Evolutionary conservation across 2,797 vertebrate genomes (phyloP).

Genomic region (Gadopsis marmoratus): DNA sequence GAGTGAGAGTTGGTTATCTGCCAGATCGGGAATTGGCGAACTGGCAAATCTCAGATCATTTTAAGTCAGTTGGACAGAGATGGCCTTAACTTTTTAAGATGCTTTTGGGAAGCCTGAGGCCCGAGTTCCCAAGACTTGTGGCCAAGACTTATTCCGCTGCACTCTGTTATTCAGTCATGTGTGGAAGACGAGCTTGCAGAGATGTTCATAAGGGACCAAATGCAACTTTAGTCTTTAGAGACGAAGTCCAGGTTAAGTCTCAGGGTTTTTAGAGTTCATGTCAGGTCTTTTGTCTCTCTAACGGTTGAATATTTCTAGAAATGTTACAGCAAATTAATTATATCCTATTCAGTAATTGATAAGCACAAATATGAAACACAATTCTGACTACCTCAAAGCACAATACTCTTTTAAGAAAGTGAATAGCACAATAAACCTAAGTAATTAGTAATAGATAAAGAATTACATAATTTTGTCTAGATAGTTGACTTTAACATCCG

Average conservation of each 20-base stretch:
- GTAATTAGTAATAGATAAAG: neutral
- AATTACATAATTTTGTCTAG: neutral
- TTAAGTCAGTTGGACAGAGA: conserved; percentile 65
- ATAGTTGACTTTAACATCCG: no score
- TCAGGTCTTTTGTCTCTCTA: neutral
- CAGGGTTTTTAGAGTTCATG: conserved; percentile 14
- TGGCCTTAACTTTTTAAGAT: conserved; percentile 63
- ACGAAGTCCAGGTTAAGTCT: conserved; percentile 8
- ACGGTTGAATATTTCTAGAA: neutral
- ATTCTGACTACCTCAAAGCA: neutral
- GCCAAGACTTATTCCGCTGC: conserved; percentile 40
- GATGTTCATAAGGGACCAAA: conserved; percentile 10
- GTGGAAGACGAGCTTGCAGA: conserved; percentile 21
- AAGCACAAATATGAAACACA: neutral
- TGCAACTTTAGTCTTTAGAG: conserved; percentile 15
- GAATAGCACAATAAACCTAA: neutral
- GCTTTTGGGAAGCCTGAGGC: conserved; percentile 64
- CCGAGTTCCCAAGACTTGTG: conserved; percentile 37
- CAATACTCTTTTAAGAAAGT: neutral
- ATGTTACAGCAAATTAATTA: neutral
- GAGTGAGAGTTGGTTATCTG: conserved; percentile 45
- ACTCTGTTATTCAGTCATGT: neutral
- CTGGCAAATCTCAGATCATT: conserved; percentile 71
- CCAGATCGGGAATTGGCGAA: conserved; percentile 68
- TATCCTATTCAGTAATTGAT: neutral